Percentiles rank a stretch among this genome's conserved stretches.
These are phyloP conservation scores for Anseranas semipalmata DNA, from an alignment of 2,113 vertebrate species.

Conservation along the genomic window DNA sequence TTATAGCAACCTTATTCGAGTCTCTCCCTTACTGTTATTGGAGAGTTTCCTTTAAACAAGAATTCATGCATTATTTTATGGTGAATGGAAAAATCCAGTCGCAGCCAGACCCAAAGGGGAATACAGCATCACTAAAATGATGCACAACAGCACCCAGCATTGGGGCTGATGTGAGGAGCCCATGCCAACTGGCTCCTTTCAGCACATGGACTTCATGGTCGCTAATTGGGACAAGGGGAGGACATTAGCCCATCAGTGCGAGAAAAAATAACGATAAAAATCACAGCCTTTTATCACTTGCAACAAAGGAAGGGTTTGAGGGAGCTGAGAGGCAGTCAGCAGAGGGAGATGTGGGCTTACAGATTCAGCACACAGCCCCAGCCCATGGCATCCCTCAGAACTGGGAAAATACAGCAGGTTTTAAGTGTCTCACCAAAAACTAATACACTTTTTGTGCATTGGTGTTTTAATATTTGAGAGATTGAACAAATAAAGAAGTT, in stretches of 20 bases:
- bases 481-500: neutral
- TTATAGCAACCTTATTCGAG: neutral
- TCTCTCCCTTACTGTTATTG: neutral
- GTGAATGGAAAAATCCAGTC: neutral
- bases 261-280: neutral
- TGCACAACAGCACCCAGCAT: rapidly evolving
- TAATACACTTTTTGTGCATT: neutral
- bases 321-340: neutral
- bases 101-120: neutral
- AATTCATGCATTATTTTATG: neutral
- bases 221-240: rapidly evolving
- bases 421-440: neutral
- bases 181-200: rapidly evolving
- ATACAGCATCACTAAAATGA: neutral
- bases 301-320: neutral
- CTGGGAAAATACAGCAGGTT: neutral
- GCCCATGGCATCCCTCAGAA: rapidly evolving
- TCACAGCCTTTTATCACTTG: rapidly evolving
- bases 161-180: neutral
- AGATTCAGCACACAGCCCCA: neutral
- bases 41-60: neutral
- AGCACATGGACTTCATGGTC: rapidly evolving
- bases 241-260: neutral
- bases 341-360: slow-evolving; percentile 42
- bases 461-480: neutral